These are phyloP conservation scores for Bombus affinis DNA, from an alignment of 1,140 invertebrate species.

Conservation along the genomic window DNA sequence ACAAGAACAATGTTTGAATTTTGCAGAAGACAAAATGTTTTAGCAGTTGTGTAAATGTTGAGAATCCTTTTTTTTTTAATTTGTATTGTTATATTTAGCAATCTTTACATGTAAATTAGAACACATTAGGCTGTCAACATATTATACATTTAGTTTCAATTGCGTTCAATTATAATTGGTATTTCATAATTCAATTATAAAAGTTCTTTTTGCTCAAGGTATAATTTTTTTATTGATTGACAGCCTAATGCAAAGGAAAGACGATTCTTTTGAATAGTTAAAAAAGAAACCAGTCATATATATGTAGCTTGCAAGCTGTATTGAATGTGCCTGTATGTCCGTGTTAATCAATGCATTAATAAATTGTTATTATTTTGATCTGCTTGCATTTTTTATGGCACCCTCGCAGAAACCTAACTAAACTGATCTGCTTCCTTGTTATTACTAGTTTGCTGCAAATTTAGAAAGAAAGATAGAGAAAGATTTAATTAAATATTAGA, in stretches of 20 bases:
- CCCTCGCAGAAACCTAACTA: slow-evolving; percentile 65
- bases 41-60: not conserved
- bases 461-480: not conserved
- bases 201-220: not conserved
- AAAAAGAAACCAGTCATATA: slow-evolving; percentile 20
- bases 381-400: slow-evolving; percentile 76
- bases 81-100: not conserved
- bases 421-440: slow-evolving; percentile 47
- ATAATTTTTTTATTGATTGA: not conserved
- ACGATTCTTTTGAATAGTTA: not conserved
- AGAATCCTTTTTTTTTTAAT: not conserved
- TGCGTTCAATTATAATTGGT: not conserved
- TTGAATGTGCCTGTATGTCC: slow-evolving; percentile 75
- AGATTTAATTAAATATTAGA: not conserved
- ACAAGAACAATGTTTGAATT: not conserved
- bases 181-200: too few relatives aligned
- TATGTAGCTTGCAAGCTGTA: slow-evolving; percentile 41
- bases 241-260: not conserved
- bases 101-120: slow-evolving; percentile 1
- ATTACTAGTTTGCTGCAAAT: slow-evolving; percentile 19
- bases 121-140: not conserved
- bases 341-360: slow-evolving; percentile 77
- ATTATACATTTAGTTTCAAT: not conserved
- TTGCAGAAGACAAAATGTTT: not conserved
- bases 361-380: slow-evolving; percentile 80